Base-by-base conservation (phyloP, 2,113 vertebrate genomes). In the Columba janthina region DNA sequence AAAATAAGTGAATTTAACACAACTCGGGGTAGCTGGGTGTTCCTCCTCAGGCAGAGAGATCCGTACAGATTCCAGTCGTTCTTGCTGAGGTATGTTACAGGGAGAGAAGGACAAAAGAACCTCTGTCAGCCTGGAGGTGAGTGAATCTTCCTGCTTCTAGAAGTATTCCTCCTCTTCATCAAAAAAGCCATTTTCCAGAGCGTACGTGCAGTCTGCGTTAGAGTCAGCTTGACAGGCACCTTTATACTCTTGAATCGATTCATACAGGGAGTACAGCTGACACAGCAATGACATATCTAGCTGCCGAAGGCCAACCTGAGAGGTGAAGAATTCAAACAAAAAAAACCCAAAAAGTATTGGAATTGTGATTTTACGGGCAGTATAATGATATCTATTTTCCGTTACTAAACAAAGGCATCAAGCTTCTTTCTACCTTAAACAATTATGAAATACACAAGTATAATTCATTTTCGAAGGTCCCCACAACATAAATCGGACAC, bases 221-320 rank as follows among this genome's bases (percentile, higher is more conserved):
- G 99, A 98, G 58, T 98, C 99, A 31, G 99, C 99, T 97, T 99
- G 99, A 97, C 99, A 99, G 48, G 98, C 99, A 71, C 99, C 99
- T 97, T 99, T 99, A 95, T 99, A 99, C 92, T 99, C 99, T 97
- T 99, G 99, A 96, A 99, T 99, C 6, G 99, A 99, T 95, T 99
- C 99, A 9, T 99, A 99, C 25, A 99, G 98, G 29, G 99, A 99
- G 98, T 99, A 99, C 24, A 99, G 98, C 95, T 99, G 99, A 96
- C 99, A 99, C 80, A 99, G 98, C 94, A 99, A 82, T 3, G 99
- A 99, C 99, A 99, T 99, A 97, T 99, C 99, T 96, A 99, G 98
- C 97, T 99, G 99, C 53, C 99, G 99, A 91, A 99, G 97, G 19
- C 99, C 99, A 95, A 99, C 99, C 99, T 99, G 85, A 61, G 25